Base-by-base conservation (phyloP, 2,113 vertebrate genomes). In the Entelurus aequoreus region DNA sequence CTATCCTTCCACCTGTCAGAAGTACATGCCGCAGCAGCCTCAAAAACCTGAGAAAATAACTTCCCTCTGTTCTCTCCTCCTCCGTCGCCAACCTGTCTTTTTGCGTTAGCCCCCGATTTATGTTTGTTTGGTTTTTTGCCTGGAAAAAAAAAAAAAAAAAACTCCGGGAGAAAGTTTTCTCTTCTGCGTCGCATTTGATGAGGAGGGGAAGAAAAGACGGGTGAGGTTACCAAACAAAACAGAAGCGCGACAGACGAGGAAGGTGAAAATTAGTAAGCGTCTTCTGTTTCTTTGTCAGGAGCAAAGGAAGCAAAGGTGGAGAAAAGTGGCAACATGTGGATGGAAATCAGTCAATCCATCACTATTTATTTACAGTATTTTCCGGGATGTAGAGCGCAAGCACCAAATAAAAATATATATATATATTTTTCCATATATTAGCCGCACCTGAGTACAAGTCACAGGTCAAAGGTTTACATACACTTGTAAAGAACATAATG, bases 1-100 rank as follows among this genome's bases (percentile, higher is more conserved):
- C 86, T 89, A 76, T 74, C 86, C 78, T 85, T 84, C 86, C 85
- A 90, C 86, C 87, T 89, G 85, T 86, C 87, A 86, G 77, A 68
- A 79, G 78, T 76, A 65, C 82, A 78, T 8, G 74, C 76, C 3
- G 69, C 60, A 60, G 69, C 8, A 77, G 76, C 75, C 78, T 86
- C 79, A 74, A 81, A 80, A 82, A 72, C 46, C 66, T 74, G 77
- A 77, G 71, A 85, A 85, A 88, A 87, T 80, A 79, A 80, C 78
- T 85, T 83, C 69, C 66, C 66, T 77, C 78, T 79, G 72, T 67
- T 81, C 80, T 76, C 75, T 63, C 70, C 72, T 68, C 74, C 69
- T 64, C 64, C 71, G 58, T 76, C 52, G 8, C 62, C 66, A 52
- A 60, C 67, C 67, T 68, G 61, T 77, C 63, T 77, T 75, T 28